These are phyloP conservation scores for Battus philenor DNA, from an alignment of 1,140 invertebrate genomes.

Conservation along the genomic window DNA sequence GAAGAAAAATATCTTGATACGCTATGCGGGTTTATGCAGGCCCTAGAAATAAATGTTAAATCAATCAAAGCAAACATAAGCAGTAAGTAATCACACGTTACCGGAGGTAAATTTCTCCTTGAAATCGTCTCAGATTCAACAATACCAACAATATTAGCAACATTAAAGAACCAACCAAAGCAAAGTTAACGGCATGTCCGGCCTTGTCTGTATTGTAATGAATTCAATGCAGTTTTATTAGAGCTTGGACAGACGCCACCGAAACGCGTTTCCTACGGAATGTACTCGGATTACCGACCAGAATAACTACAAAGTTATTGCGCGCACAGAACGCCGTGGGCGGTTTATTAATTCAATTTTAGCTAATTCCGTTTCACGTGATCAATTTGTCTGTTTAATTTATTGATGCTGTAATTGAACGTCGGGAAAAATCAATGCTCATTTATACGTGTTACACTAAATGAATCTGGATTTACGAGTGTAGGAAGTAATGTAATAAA, in stretches of 20 bases:
- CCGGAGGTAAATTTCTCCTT: too few relatives aligned
- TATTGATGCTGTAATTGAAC: not conserved
- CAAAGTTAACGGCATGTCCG: not conserved
- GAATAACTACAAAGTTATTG: constrained; percentile 11
- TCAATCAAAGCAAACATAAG: too few relatives aligned
- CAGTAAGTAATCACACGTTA: too few relatives aligned
- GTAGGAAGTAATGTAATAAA: too few relatives aligned
- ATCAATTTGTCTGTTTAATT: constrained; percentile 8
- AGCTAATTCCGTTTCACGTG: not conserved
- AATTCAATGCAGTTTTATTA: constrained; percentile 8
- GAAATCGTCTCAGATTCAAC: too few relatives aligned
- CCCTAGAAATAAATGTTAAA: too few relatives aligned
- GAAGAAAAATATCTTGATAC: too few relatives aligned
- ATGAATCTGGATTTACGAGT: too few relatives aligned
- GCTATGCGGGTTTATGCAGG: too few relatives aligned
- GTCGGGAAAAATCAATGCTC: not conserved
- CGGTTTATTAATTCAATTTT: constrained; percentile 2
- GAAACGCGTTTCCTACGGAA: constrained; percentile 3
- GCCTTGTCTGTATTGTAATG: not conserved
- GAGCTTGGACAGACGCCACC: not conserved
- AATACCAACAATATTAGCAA: too few relatives aligned
- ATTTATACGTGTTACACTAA: too few relatives aligned
- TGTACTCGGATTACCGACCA: constrained; percentile 8
- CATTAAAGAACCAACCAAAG: too few relatives aligned
- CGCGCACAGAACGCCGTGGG: not conserved